Conservation (phyloP, 2,113 vertebrate genomes). For the Paraplagusia blochii region DNA sequence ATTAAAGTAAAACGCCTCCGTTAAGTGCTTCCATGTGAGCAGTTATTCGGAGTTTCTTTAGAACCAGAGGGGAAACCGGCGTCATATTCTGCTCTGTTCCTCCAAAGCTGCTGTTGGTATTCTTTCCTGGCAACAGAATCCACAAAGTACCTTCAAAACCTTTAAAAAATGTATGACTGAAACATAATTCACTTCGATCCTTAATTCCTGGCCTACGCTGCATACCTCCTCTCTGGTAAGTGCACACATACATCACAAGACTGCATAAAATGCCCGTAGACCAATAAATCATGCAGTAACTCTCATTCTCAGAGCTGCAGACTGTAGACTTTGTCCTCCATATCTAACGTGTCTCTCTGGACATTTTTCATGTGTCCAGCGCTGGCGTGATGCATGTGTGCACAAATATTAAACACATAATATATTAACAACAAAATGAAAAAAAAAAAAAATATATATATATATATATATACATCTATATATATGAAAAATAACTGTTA, state of each 20-base stretch:
- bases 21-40: background rate
- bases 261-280: conserved; percentile 50
- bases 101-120: conserved; percentile 46
- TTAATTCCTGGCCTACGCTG: conserved; percentile 42
- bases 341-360: conserved; percentile 13
- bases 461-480: conserved; percentile 6
- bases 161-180: conserved; percentile 67
- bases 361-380: conserved; percentile 31
- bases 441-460: background rate
- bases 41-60: no score
- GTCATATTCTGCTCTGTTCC: conserved; percentile 1
- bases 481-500: conserved; percentile 37
- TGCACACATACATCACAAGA: conserved; percentile 64
- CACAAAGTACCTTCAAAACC: conserved; percentile 39
- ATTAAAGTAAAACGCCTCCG: conserved; percentile 1
- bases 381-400: conserved; percentile 12
- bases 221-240: conserved; percentile 59
- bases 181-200: conserved; percentile 62
- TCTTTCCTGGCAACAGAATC: conserved; percentile 44
- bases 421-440: no score
- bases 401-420: conserved; percentile 21
- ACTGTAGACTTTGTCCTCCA: conserved; percentile 36
- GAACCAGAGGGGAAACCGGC: no score
- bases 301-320: conserved; percentile 29
- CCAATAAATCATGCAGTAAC: conserved; percentile 63